Conservation (phyloP, 2,888 invertebrate species). For the Microdon myrmicae region DNA sequence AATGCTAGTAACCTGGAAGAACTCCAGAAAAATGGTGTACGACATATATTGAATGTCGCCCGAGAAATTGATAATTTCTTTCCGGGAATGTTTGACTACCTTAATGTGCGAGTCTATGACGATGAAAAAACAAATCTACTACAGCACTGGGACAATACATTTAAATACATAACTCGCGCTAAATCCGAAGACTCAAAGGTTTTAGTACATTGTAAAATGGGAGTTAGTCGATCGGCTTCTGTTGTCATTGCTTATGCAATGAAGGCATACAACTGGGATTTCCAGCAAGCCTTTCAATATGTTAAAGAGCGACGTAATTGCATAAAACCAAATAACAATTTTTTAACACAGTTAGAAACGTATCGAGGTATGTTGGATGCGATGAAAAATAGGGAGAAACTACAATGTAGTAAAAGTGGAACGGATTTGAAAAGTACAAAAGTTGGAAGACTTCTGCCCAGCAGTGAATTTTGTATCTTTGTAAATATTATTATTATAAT, state of each 20-base stretch:
- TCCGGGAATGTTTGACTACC: slow-evolving; percentile 94
- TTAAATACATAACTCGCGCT: slow-evolving; percentile 94
- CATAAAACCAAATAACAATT: slow-evolving; percentile 96
- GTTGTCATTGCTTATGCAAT: slow-evolving; percentile 98
- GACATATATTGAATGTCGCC: slow-evolving; percentile 96
- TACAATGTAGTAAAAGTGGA: slow-evolving; percentile 93
- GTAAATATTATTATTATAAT: too few relatives aligned
- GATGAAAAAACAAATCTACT: slow-evolving; percentile 96
- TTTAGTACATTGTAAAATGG: slow-evolving; percentile 99
- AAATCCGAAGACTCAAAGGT: slow-evolving; percentile 91
- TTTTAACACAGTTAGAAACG: slow-evolving; percentile 92
- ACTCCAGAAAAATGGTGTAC: slow-evolving; percentile 91
- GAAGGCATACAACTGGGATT: slow-evolving; percentile 96
- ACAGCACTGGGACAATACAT: slow-evolving; percentile 98
- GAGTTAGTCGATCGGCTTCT: slow-evolving; percentile 96
- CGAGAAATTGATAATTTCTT: slow-evolving; percentile 99
- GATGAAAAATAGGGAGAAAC: slow-evolving; percentile 92
- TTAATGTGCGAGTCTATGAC: slow-evolving; percentile 96
- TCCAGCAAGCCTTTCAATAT: slow-evolving; percentile 86
- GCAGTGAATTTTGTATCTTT: too few relatives aligned
- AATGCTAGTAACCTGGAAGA: slow-evolving; percentile 99
- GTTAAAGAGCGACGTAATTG: slow-evolving; percentile 92
- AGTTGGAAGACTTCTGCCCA: slow-evolving; percentile 70
- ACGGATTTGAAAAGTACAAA: slow-evolving; percentile 82
- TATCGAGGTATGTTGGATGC: slow-evolving; percentile 97